phyloP scores from a whole-genome alignment of 2,797 vertebrate genomes.

The Macropus fuliginosus region DNA sequence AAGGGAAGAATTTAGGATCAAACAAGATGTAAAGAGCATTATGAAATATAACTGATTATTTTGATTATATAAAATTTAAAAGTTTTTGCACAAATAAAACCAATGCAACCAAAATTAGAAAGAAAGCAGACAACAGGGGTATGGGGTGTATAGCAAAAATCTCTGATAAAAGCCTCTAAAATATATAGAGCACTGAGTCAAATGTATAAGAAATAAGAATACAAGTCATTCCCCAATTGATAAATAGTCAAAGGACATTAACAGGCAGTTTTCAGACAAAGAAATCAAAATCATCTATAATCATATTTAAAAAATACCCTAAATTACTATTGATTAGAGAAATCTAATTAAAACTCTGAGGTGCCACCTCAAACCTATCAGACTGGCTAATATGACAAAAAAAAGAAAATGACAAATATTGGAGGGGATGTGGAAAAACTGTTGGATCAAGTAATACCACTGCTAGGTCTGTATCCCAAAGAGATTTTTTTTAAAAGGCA shows the following conservation, averaged over 20 bases:
- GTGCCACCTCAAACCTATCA: neutral
- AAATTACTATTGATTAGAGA: neutral
- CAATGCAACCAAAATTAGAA: neutral
- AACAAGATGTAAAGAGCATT: neutral
- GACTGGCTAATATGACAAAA: neutral
- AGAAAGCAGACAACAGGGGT: neutral
- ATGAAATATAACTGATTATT: neutral
- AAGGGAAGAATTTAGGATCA: neutral
- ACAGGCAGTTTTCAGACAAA: neutral
- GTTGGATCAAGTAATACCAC: neutral
- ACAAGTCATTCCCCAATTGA: neutral
- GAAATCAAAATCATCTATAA: neutral
- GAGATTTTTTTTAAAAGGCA: neutral
- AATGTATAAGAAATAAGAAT: neutral
- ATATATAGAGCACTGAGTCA: neutral
- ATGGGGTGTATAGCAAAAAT: neutral
- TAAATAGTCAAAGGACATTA: neutral
- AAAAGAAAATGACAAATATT: neutral
- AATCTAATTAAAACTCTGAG: neutral
- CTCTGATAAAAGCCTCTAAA: neutral
- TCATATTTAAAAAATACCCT: neutral
- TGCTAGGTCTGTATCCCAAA: neutral
- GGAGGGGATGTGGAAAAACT: neutral
- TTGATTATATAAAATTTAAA: neutral
- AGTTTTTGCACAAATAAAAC: neutral